Base-by-base conservation (phyloP, 2,113 vertebrate genomes). In the Ancistrus triradiatus region DNA sequence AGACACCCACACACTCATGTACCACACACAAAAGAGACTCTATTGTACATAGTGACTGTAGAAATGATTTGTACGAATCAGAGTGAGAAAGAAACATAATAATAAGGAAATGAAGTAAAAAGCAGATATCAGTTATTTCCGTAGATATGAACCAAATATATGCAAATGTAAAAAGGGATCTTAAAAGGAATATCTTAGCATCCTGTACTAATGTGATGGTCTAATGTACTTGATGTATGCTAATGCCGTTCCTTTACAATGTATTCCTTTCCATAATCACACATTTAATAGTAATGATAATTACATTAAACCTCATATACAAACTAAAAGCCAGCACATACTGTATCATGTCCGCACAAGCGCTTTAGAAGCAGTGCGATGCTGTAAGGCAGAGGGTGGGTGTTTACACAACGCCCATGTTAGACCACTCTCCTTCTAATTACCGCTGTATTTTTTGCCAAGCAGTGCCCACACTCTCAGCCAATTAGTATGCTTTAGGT, bases 401-500 rank as follows among this genome's bases (percentile, higher is more conserved):
- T 73, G 60, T 81, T 80, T 79, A 77, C 78, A 73, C 69, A 73
- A 49, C 13, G 68, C 57, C 74, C 81, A 64, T 66, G 52, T 56
- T 60, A 28, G 90, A 89, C 89, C 91, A 91, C 91, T 94, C 89
- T 88, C 87, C 90, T 92, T 90, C 90, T 93, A 94, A 97, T 97
- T 94, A 94, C 91, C 88, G 86, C 87, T 81, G 85, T 85, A 88
- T 90, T 90, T 88, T 59, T 88, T 87, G 87, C 86, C 82, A 82
- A 78, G 85, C 90, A 90, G 91, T 91, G 90, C 88, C 88, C 85
- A 77, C 74, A 86, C 89, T 91, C 88, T 90, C 90, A 92, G 71
- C 91, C 92, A 93, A 92, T 93, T 93, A 93, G 90, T 90, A 89
- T 90, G 90, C 91, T 95, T 93, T 92, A 93, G 89, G 91, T 94